Evolutionary conservation across 2,888 invertebrate genomes (phyloP).

Genomic region (Melinopterus prodromus): DNA sequence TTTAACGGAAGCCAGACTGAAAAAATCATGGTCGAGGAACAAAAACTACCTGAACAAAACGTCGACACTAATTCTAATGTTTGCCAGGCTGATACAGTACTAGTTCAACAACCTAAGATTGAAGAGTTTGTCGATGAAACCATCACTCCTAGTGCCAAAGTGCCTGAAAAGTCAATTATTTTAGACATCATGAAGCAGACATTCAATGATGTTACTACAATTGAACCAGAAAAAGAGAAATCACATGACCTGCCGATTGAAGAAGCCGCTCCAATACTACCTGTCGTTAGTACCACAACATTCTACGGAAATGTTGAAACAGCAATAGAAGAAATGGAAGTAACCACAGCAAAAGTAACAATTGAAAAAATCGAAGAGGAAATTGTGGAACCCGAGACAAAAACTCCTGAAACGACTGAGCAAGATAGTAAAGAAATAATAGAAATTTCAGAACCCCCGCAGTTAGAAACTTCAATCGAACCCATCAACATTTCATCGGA

Average conservation of each 20-base stretch:
- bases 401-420: background rate
- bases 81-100: conserved; percentile 46
- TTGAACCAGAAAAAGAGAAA: conserved; percentile 34
- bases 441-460: background rate
- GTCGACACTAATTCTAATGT: conserved; percentile 57
- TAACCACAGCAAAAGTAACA: background rate
- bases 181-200: conserved; percentile 69
- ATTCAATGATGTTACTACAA: conserved; percentile 55
- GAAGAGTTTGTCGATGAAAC: conserved; percentile 38
- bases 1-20: background rate
- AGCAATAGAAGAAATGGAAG: conserved; percentile 30
- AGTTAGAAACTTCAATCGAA: background rate
- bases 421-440: background rate
- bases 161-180: conserved; percentile 65
- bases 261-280: conserved; percentile 22
- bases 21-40: conserved; percentile 19
- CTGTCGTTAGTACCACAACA: conserved; percentile 18
- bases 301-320: conserved; percentile 33
- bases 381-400: conserved; percentile 22
- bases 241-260: conserved; percentile 29
- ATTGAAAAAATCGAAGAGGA: conserved; percentile 14
- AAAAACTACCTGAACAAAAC: conserved; percentile 31
- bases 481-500: background rate
- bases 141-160: conserved; percentile 56
- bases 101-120: conserved; percentile 27